These are phyloP conservation scores for Drosophila baimaii DNA, from an alignment of 1,140 invertebrate genomes.

Conservation along the genomic window DNA sequence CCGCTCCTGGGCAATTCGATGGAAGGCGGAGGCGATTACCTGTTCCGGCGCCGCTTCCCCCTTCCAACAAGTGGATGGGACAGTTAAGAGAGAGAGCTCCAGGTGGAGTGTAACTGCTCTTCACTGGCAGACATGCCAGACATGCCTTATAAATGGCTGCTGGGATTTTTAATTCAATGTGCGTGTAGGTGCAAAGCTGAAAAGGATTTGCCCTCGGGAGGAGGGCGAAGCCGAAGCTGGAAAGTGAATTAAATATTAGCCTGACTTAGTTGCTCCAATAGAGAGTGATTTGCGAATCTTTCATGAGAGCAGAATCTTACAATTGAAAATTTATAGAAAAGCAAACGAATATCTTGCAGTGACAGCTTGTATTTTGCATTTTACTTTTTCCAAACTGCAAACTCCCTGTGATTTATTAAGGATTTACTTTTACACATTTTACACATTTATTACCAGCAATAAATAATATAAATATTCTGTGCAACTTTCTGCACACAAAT, in stretches of 20 bases:
- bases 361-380: slow-evolving; percentile 9
- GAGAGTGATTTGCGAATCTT: slow-evolving; percentile 22
- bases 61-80: slow-evolving; percentile 60
- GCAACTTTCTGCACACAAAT: slow-evolving; percentile 25
- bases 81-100: background rate
- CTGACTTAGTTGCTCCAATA: slow-evolving; percentile 11
- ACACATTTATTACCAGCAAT: slow-evolving; percentile 58
- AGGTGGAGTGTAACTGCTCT: slow-evolving; percentile 19
- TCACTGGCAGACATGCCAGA: slow-evolving; percentile 19
- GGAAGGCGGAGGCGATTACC: slow-evolving; percentile 21
- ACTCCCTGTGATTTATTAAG: slow-evolving; percentile 15
- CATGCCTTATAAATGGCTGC: slow-evolving; percentile 21
- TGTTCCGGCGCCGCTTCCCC: slow-evolving; percentile 17
- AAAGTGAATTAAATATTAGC: slow-evolving; percentile 38
- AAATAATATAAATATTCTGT: slow-evolving; percentile 55
- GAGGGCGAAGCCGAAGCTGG: background rate
- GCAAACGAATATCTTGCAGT: background rate
- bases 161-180: slow-evolving; percentile 63
- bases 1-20: slow-evolving; percentile 29
- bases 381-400: background rate
- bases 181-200: slow-evolving; percentile 48
- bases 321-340: slow-evolving; percentile 4
- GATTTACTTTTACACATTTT: slow-evolving; percentile 56
- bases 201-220: slow-evolving; percentile 33
- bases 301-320: background rate